Evolutionary conservation across 2,888 invertebrate species (phyloP).

Genomic region (Ceriagrion tenellum): DNA sequence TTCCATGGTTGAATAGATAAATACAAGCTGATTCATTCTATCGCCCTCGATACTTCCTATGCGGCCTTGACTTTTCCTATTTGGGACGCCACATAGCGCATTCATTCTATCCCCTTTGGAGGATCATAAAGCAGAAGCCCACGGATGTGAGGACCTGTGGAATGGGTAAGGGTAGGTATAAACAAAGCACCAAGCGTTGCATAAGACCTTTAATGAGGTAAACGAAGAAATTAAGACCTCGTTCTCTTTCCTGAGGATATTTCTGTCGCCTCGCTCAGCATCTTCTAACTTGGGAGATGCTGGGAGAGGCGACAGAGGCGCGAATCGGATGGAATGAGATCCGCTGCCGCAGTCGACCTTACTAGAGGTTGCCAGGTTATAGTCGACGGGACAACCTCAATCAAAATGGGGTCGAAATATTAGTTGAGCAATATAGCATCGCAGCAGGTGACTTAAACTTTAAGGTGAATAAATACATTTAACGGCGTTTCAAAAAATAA

Average conservation of each 20-base stretch:
- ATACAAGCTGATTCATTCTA: background rate
- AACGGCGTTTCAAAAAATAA: no score
- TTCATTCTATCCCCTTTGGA: background rate
- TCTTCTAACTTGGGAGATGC: background rate
- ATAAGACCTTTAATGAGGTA: background rate
- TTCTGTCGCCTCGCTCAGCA: background rate
- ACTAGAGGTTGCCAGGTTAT: background rate
- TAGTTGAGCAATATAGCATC: no score
- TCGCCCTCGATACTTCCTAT: background rate
- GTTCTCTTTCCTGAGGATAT: background rate
- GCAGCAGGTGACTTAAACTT: no score
- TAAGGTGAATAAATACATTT: no score
- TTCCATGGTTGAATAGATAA: background rate
- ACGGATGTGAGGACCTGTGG: background rate
- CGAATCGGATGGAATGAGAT: no score
- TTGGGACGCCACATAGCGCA: background rate
- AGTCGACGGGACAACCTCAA: background rate
- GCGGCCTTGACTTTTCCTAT: background rate
- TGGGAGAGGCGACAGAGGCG: no score
- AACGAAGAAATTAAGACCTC: background rate
- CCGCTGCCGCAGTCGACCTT: background rate
- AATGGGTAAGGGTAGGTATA: background rate
- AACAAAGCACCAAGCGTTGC: background rate
- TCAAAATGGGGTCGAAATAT: no score
- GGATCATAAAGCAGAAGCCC: background rate